Evolutionary conservation across 1,140 invertebrate species (phyloP), one percentile per base, ranked within the genome.

Genomic region (Achatina immaculata): DNA sequence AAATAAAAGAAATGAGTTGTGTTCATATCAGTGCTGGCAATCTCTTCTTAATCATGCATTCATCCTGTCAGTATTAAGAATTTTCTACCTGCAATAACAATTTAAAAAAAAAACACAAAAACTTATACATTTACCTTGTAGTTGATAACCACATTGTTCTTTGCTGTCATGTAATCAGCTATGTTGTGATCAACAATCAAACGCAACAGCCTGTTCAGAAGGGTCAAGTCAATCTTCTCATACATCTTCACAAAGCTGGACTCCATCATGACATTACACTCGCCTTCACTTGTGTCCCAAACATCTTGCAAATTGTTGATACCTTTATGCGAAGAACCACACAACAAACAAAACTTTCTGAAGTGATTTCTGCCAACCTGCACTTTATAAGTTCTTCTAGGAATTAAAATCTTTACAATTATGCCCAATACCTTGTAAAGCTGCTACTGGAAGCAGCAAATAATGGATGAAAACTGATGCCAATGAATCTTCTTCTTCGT

Each of bases 121-220:
- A n/a, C n/a, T n/a, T n/a, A n/a, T n/a, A 66, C 21, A 68, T 21
- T 48, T 83, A 94, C 94, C 93, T 99, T 99, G 91, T 99, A 99
- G 92, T 99, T 99, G 78, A 99, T 99, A 36, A 99, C 96, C 38
- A 99, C 97, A 92, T 99, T 99, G 91, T 99, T 99, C 90, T 99
- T 99, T 11, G 99, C 98, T 1, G 98, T 99, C 97, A 99, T 99
- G 90, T 99, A 99, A 95, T 99, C 99, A 86, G 99, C 99, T 89
- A 99, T 99, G 89, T 99, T 99, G 92, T 99, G 99, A 92, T 99
- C 99, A 2, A 99, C 98, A 86, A 99, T 99, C 16, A 99, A 91
- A 83, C 98, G 94, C 3, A 99, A 92, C 78, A 99, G 91, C 91
- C 98, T 94, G 92, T 99, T 99, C 0, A 99, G 94, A 6, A 99